These are phyloP conservation scores for Cremastobaeus sp. DNA, from an alignment of 2,888 invertebrate genomes.

Conservation along the genomic window DNA sequence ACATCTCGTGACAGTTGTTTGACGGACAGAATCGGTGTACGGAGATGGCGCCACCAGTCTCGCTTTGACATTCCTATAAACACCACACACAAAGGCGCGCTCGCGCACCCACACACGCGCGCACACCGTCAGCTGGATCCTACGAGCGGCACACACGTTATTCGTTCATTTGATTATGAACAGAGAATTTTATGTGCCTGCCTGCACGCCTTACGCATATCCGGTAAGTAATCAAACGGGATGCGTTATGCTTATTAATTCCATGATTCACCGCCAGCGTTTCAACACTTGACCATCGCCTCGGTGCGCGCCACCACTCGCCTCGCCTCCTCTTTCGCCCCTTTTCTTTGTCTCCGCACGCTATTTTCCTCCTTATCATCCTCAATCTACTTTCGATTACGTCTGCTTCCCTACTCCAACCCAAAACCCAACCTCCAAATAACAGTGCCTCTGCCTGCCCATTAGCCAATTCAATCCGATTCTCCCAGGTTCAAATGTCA, in stretches of 20 bases:
- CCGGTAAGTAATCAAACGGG: slow-evolving; percentile 70
- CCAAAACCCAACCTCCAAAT: no score
- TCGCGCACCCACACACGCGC: neutral
- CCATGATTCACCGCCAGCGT: slow-evolving; percentile 25
- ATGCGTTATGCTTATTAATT: slow-evolving; percentile 46
- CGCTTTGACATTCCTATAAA: slow-evolving; percentile 36
- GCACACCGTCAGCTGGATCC: slow-evolving; percentile 72
- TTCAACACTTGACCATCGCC: slow-evolving; percentile 16
- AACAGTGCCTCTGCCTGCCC: no score
- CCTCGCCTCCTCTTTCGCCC: no score
- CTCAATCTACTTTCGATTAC: no score
- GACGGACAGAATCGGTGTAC: slow-evolving; percentile 25
- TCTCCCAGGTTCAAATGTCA: no score
- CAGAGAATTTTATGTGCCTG: slow-evolving; percentile 77
- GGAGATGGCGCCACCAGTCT: slow-evolving; percentile 39
- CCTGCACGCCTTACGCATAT: slow-evolving; percentile 76
- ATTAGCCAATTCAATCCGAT: no score
- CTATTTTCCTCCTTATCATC: no score
- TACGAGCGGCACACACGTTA: no score
- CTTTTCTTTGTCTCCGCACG: no score
- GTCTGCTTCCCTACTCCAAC: no score
- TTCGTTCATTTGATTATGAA: slow-evolving; percentile 70
- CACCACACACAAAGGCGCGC: neutral
- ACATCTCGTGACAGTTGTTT: slow-evolving; percentile 40
- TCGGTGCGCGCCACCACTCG: no score